Evolutionary conservation across 2,113 vertebrate genomes (phyloP), one percentile per base, ranked within the genome.

Genomic region (Mastomys coucha): DNA sequence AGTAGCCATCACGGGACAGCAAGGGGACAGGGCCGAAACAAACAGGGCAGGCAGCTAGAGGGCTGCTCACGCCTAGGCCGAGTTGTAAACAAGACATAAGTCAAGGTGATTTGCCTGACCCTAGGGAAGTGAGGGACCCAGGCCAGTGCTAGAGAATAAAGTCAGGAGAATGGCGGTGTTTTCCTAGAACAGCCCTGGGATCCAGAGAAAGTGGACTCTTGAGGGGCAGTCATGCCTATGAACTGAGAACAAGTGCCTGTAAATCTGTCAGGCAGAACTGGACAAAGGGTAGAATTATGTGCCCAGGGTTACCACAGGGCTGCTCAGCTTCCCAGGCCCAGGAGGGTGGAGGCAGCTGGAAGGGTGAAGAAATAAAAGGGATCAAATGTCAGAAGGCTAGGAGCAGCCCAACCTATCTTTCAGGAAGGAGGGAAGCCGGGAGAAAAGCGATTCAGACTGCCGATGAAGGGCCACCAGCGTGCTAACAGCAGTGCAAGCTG

Each of bases 141-240:
- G 56, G 58, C 77, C 65, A 45, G 19, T 28, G 36, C 86, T 69
- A 67, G 89, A 60, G 70, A 58, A 28, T 13, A 6, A 5, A 26
- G 22, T 45, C 3, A 11, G 58, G 6, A 22, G 24, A 58, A 16
- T 0, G 3, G 26, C 19, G 19, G 1, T 0, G 3, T 33, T 36
- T 33, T 51, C 76, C 60, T 28, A 39, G 42, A 31, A 19, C 0
- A 76, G 16, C 8, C n/a, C 45, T 22, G 4, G n/a, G 77, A 42
- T 42, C 69, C 10, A 26, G 75, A 75, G 67, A 49, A 33, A 75
- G 49, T 0, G 26, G 24, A 20, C 36, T 58, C 75, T 26, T 2
- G 17, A 80, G 24, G n/a, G 72, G 26, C 39, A 9, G 17, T 36
- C 70, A 19, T 16, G 16, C 80, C 82, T 13, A 6, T 22, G 26